These are phyloP conservation scores for Teleogryllus oceanicus DNA, from an alignment of 2,888 invertebrate species.

Conservation along the genomic window DNA sequence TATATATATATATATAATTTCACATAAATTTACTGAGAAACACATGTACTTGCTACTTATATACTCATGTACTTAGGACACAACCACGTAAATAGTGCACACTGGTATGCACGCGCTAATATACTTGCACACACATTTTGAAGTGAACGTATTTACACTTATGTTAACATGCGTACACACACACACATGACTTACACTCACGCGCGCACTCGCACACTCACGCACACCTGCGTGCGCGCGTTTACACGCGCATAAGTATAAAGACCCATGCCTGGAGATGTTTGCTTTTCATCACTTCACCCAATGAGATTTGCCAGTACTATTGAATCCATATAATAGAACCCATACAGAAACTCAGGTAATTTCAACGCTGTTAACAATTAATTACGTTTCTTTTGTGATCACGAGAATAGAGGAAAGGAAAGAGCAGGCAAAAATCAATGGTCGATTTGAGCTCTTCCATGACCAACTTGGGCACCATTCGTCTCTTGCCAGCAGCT, in stretches of 20 bases:
- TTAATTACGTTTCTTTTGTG: slow-evolving; percentile 12
- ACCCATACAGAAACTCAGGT: not conserved
- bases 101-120: too few relatives aligned
- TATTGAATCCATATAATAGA: not conserved
- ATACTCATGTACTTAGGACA: too few relatives aligned
- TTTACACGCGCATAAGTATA: not conserved
- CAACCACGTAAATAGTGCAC: too few relatives aligned
- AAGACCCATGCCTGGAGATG: not conserved
- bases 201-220: too few relatives aligned
- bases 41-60: too few relatives aligned
- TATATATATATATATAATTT: too few relatives aligned
- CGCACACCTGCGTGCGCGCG: too few relatives aligned
- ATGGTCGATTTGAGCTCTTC: not conserved
- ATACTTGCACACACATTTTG: too few relatives aligned
- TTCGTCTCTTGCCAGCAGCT: not conserved
- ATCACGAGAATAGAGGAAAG: not conserved
- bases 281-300: not conserved
- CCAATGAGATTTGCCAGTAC: not conserved
- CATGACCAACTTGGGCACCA: not conserved
- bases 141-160: too few relatives aligned
- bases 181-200: too few relatives aligned
- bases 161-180: too few relatives aligned
- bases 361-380: not conserved
- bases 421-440: not conserved
- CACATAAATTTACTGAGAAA: too few relatives aligned